Evolutionary conservation across 1,140 invertebrate species (phyloP).

Genomic region (Ceratina japonica): DNA sequence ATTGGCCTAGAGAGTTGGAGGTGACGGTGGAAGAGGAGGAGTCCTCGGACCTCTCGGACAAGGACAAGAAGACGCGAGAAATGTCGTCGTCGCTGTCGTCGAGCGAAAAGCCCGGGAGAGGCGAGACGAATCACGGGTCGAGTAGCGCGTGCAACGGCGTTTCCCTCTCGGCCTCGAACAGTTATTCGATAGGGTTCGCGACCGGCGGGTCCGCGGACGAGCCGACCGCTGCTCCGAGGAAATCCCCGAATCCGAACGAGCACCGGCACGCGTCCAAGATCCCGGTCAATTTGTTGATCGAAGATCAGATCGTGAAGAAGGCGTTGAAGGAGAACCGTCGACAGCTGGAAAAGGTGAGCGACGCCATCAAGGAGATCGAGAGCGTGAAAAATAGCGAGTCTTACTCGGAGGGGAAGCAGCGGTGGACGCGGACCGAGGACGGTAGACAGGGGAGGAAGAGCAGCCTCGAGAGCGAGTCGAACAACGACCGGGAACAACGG

Average conservation of each 20-base stretch:
- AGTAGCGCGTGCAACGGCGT: constrained; percentile 14
- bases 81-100: constrained; percentile 29
- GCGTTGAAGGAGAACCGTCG: constrained; percentile 76
- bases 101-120: neutral
- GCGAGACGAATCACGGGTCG: neutral
- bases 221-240: constrained; percentile 7
- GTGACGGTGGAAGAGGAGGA: constrained; percentile 72
- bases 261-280: constrained; percentile 69
- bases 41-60: constrained; percentile 67
- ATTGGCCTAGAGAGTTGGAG: constrained; percentile 62
- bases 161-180: constrained; percentile 3
- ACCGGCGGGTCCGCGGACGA: constrained; percentile 54
- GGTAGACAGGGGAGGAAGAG: constrained; percentile 66
- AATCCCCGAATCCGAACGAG: constrained; percentile 9
- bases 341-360: constrained; percentile 77
- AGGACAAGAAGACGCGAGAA: constrained; percentile 66
- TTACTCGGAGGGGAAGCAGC: constrained; percentile 58
- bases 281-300: constrained; percentile 75
- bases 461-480: constrained; percentile 69
- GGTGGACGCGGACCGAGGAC: constrained; percentile 66
- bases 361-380: constrained; percentile 77
- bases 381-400: constrained; percentile 73
- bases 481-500: constrained; percentile 48
- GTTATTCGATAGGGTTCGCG: constrained; percentile 69
- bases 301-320: constrained; percentile 77